Evolutionary conservation across 2,888 invertebrate genomes (phyloP), one percentile per base, ranked within the genome.

Genomic region (Dryobota labecula): DNA sequence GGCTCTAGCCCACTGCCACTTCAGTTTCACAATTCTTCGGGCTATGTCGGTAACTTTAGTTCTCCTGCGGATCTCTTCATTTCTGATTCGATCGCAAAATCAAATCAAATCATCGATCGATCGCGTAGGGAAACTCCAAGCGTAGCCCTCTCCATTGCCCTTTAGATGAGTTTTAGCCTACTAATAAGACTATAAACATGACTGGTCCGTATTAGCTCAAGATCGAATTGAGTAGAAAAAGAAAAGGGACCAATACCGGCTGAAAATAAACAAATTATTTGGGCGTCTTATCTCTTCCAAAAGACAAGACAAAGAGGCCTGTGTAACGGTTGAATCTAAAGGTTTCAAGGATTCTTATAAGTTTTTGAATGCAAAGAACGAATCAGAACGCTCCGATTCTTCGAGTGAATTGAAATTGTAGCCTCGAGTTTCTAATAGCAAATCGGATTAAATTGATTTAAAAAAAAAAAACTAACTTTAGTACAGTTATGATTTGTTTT

Each of bases 271-370:
- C 41, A 11, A 11, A 33, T n/a, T 1, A 60, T 27, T 60, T 2
- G 27, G 20, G 27, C 1, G 2, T 54, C 30, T 53, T 58, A 7
- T 6, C 36, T 36, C 24, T 38, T 58, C 18, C 27, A 53, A 53
- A 7, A 38, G 15, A 57, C n/a, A 51, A 9, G 6, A 24, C n/a
- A n/a, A 49, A 15, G 18, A 18, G 20, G 18, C 20, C 18, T 15
- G 13, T 61, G 7, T 51, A 24, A 49, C 27, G 47, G 33, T 27
- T 63, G 41, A 43, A n/a, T 65, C 24, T 20, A 73, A 54, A 72
- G n/a, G 9, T 47, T 60, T 45, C n/a, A 30, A 43, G 27, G 8
- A 53, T 11, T 27, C 38, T 41, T 58, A 41, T 9, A 58, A 58
- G 38, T 41, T 20, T 27, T 60, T 27, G 20, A 27, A 27, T 60